Conservation (phyloP, 2,888 invertebrate genomes). For the Pherbina coryleti region DNA sequence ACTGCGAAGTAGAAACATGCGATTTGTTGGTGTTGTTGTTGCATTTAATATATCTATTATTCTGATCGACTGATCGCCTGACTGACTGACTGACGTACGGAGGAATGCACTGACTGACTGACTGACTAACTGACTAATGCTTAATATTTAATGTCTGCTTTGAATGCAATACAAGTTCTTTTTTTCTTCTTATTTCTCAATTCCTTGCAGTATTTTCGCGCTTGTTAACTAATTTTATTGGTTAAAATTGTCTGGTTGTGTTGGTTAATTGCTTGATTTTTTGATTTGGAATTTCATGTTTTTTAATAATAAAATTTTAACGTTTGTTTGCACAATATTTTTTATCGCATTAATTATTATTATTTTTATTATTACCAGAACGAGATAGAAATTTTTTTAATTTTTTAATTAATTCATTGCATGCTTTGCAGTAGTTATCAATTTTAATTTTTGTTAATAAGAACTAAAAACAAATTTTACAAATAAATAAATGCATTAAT, state of each 20-base stretch:
- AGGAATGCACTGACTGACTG: constrained; percentile 11
- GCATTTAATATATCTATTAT: neutral
- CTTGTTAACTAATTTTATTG: neutral
- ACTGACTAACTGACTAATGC: constrained; percentile 28
- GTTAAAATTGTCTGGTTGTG: constrained; percentile 13
- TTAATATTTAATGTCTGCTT: constrained; percentile 26
- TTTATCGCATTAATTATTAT: constrained; percentile 3
- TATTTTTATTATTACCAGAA: too few relatives aligned
- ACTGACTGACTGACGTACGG: constrained; percentile 2
- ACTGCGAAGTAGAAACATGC: constrained; percentile 32
- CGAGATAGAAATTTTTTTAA: neutral
- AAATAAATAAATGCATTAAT: neutral
- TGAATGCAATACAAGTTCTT: constrained; percentile 31
- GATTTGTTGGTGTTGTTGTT: constrained; percentile 10
- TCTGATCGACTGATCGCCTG: constrained; percentile 2
- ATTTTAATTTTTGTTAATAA: constrained; percentile 2
- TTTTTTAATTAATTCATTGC: constrained; percentile 27
- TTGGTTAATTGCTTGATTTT: constrained; percentile 27
- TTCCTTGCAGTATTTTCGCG: neutral
- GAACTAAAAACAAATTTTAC: neutral
- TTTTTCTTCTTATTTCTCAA: constrained; percentile 54
- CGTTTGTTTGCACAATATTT: constrained; percentile 13
- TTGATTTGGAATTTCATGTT: neutral
- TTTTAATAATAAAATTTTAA: constrained; percentile 12
- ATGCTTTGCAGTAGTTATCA: constrained; percentile 17